Evolutionary conservation across 2,113 vertebrate genomes (phyloP).

Genomic region (Mola mola): DNA sequence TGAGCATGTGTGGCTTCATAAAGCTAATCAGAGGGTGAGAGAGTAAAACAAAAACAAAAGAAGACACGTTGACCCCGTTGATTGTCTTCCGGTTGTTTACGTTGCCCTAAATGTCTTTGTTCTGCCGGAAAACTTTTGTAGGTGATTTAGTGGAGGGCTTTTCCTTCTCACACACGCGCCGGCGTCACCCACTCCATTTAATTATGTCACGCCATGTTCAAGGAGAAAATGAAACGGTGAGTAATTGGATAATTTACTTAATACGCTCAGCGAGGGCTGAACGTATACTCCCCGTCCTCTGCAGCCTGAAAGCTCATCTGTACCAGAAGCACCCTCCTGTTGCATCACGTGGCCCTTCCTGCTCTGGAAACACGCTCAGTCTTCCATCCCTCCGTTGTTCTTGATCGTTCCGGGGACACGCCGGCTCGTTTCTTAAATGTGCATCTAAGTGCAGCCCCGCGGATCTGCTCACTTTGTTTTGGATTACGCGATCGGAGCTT

Average conservation of each 20-base stretch:
- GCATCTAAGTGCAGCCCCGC: constrained; percentile 8
- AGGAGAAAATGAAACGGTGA: constrained; percentile 37
- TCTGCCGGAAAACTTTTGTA: constrained; percentile 50
- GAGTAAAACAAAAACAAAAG: neutral
- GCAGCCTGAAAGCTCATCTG: constrained; percentile 37
- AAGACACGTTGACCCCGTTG: constrained; percentile 9
- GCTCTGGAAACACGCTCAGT: constrained; percentile 36
- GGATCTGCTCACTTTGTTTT: constrained; percentile 28
- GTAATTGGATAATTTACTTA: constrained; percentile 54
- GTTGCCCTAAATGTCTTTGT: constrained; percentile 44
- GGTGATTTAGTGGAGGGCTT: constrained; percentile 30
- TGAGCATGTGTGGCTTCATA: constrained; percentile 51
- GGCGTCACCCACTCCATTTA: too few relatives aligned
- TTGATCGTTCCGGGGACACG: neutral
- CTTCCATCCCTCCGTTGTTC: constrained; percentile 30
- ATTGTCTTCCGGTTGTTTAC: constrained; percentile 54
- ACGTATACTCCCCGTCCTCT: constrained; percentile 6
- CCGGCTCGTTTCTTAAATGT: constrained; percentile 24
- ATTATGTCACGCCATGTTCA: constrained; percentile 38
- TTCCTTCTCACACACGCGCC: neutral
- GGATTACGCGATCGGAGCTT: constrained; percentile 20
- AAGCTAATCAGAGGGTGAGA: too few relatives aligned
- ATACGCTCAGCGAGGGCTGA: constrained; percentile 39
- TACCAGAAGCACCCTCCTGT: constrained; percentile 14
- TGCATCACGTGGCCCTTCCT: constrained; percentile 2